phyloP scores from a whole-genome alignment of 1,140 invertebrate genomes.

The Bombus ignitus region DNA sequence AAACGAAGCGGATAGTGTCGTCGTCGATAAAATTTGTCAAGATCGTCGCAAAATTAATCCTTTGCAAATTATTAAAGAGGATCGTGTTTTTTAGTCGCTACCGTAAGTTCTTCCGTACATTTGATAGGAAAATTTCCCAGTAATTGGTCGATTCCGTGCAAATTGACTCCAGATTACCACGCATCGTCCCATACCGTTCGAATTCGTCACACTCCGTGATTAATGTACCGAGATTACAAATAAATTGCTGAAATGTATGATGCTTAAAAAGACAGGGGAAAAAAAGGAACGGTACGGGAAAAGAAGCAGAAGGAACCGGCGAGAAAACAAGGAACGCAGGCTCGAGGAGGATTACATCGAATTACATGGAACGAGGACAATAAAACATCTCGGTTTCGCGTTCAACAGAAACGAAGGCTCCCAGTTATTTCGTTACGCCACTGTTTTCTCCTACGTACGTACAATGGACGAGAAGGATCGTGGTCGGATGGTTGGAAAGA shows the following conservation, averaged over 20 bases:
- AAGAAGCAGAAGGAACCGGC: neutral
- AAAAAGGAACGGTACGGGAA: neutral
- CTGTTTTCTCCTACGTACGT: slow-evolving; percentile 51
- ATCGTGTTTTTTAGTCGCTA: neutral
- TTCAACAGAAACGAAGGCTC: slow-evolving; percentile 47
- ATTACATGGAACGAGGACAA: slow-evolving; percentile 24
- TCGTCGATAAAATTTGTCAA: neutral
- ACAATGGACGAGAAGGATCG: slow-evolving; percentile 6
- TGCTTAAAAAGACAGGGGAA: neutral
- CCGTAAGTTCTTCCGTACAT: neutral
- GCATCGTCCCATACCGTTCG: neutral
- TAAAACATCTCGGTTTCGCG: slow-evolving; percentile 35
- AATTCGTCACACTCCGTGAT: slow-evolving; percentile 19
- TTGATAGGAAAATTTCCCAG: neutral
- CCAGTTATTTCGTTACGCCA: slow-evolving; percentile 55
- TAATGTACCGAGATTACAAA: slow-evolving; percentile 32
- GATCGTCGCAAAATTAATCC: neutral
- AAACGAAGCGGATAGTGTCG: neutral
- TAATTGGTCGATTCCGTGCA: neutral
- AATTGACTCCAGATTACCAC: neutral
- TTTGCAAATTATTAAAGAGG: neutral
- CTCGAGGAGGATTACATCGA: slow-evolving; percentile 35
- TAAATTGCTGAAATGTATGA: slow-evolving; percentile 29
- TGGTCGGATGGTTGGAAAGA: slow-evolving; percentile 55
- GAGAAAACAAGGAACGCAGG: slow-evolving; percentile 22